These are phyloP conservation scores for Peromyscus polionotus DNA, from an alignment of 2,113 vertebrate genomes.

Conservation along the genomic window DNA sequence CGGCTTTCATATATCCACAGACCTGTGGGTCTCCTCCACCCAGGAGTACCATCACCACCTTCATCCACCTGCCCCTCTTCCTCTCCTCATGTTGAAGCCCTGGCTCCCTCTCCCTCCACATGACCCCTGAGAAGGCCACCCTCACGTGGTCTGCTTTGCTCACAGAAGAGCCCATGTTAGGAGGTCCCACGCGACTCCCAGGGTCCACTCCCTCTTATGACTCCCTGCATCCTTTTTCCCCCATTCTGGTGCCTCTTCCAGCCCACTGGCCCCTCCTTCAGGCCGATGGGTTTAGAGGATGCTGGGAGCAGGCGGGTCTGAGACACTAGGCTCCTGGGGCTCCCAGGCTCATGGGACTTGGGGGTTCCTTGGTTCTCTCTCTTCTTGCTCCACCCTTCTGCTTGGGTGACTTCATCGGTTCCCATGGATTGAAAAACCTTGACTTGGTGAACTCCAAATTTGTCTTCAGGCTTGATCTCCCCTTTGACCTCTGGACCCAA, in stretches of 20 bases:
- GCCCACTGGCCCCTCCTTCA: not conserved
- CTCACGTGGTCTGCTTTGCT: not conserved
- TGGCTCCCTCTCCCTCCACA: not conserved
- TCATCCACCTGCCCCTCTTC: no score
- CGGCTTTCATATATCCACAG: not conserved
- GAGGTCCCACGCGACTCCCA: not conserved
- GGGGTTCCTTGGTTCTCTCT: not conserved
- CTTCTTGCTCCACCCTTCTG: not conserved
- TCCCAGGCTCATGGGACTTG: not conserved
- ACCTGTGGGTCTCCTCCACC: not conserved
- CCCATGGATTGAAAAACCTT: constrained; percentile 75
- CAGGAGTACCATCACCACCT: not conserved
- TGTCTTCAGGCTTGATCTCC: constrained; percentile 25
- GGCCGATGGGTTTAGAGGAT: not conserved
- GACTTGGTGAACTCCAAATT: constrained; percentile 63
- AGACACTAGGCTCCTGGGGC: not conserved
- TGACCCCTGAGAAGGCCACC: not conserved
- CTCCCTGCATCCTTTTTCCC: not conserved
- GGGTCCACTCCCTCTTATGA: not conserved
- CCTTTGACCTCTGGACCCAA: constrained; percentile 5
- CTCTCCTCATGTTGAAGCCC: not conserved
- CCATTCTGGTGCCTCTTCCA: not conserved
- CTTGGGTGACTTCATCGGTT: constrained; percentile 58
- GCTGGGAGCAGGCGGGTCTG: rapidly evolving
- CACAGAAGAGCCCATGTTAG: not conserved